These are phyloP conservation scores for Spilogale gracilis DNA, from an alignment of 2,113 vertebrate species.

Conservation along the genomic window DNA sequence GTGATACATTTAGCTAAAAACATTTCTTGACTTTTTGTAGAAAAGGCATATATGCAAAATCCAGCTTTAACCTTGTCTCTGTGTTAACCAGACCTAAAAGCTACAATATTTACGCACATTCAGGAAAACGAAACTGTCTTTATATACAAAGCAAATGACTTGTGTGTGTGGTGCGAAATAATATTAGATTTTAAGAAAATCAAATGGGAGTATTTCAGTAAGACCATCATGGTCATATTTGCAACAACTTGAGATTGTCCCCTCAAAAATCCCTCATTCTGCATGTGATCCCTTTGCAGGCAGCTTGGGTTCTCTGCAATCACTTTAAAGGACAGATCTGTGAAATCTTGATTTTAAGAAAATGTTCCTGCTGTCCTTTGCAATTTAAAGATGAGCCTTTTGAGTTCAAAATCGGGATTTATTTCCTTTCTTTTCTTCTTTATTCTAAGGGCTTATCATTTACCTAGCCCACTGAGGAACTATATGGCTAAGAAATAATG, in stretches of 20 bases:
- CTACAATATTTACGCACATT: background rate
- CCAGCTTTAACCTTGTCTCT: background rate
- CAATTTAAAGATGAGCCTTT: constrained; percentile 20
- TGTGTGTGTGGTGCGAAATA: background rate
- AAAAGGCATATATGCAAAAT: background rate
- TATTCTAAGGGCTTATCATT: background rate
- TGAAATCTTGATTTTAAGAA: constrained; percentile 18
- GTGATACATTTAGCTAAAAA: background rate
- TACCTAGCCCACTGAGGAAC: background rate
- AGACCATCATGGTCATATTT: background rate
- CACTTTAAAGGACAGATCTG: constrained; percentile 17
- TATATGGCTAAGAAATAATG: background rate
- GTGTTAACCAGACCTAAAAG: background rate
- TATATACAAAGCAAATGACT: background rate
- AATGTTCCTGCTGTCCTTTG: constrained; percentile 12
- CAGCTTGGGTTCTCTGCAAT: background rate
- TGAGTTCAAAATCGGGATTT: constrained; percentile 11
- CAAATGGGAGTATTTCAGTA: constrained; percentile 22
- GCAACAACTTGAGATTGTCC: background rate
- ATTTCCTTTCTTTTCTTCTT: background rate
- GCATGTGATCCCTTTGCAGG: background rate
- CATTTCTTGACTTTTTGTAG: constrained; percentile 14
- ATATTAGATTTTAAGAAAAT: background rate
- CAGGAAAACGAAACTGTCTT: constrained; percentile 7
- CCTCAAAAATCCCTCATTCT: background rate